Evolutionary conservation across 2,113 vertebrate species (phyloP), one percentile per base, ranked within the genome.

Genomic region (Chloropsis cyanopogon): DNA sequence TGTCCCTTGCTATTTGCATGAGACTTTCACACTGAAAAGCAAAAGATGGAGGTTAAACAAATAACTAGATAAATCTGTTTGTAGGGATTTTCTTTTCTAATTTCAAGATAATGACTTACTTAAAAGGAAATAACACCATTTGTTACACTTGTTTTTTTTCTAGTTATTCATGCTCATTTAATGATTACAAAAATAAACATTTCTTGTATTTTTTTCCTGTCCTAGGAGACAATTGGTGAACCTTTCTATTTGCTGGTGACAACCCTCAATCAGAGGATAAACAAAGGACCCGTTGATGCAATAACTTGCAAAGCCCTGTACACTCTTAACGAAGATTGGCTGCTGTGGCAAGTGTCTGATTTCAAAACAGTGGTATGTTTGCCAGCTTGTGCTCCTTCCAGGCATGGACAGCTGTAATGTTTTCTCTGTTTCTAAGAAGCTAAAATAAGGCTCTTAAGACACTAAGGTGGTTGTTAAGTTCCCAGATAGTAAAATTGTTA

Each of bases 281-380:
- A 98, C 75, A 98, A 99, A 97, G 99, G 99, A 11, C 99, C 99
- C 0, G 99, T 99, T 44, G 99, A 99, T 4, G 98, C 98, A 0
- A 98, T 99, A 91, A 99, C 98, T 9, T 99, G 98, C 95, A 99
- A 99, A 95, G 99, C 99, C 14, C 97, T 99, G 44, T 99, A 99
- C 97, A 99, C 99, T 0, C 98, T 99, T 28, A 99, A 98, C 0
- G 99, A 99, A 95, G 99, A 99, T 98, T 99, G 99, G 99, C 98
- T 99, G 84, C 97, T 99, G 92, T 99, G 99, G 98, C 98, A 99
- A 97, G 98, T 99, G 33, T 98, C 98, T 5, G 98, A 99, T 82
- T 99, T 99, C 98, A 98, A 59, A 66, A 96, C 97, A 12, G 96
- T 99, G 98, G 99, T 99, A 98, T 3, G 97, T 96, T 79, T 46